A percentile compares a stretch with the other conserved stretches of the same genome.
These are phyloP conservation scores for Phalera bucephala DNA, from an alignment of 2,888 invertebrate genomes.

Conservation along the genomic window DNA sequence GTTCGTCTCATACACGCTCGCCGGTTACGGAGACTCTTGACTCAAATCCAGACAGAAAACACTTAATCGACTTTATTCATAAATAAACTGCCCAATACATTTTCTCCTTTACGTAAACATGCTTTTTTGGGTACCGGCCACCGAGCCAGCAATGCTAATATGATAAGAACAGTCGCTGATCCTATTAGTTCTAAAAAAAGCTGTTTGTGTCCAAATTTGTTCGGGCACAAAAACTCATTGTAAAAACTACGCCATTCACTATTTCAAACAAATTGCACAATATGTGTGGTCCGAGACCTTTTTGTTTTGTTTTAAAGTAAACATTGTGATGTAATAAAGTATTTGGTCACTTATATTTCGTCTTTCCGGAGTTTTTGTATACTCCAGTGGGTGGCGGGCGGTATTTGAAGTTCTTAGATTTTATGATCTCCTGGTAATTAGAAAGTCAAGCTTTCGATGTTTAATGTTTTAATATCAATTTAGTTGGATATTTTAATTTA, in stretches of 20 bases:
- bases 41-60: no score
- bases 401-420: conserved; percentile 14
- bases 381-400: conserved; percentile 22
- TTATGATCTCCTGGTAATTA: conserved; percentile 10
- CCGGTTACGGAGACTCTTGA: no score
- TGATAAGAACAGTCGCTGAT: conserved; percentile 2
- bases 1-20: no score
- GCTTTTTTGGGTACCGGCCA: not conserved
- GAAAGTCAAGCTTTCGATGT: not conserved
- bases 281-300: conserved; percentile 63
- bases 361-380: conserved; percentile 30
- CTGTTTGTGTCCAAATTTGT: conserved; percentile 1
- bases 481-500: no score
- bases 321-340: conserved; percentile 48
- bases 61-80: no score
- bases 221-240: conserved; percentile 1
- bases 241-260: conserved; percentile 1
- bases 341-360: conserved; percentile 29
- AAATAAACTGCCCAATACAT: no score
- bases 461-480: no score
- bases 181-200: conserved; percentile 2
- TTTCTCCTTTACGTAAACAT: no score
- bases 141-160: conserved; percentile 9
- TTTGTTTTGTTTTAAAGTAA: conserved; percentile 49
- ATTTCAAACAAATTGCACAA: conserved; percentile 35